phyloP scores from a whole-genome alignment of 2,797 vertebrate species.

The Apodemus agrarius region DNA sequence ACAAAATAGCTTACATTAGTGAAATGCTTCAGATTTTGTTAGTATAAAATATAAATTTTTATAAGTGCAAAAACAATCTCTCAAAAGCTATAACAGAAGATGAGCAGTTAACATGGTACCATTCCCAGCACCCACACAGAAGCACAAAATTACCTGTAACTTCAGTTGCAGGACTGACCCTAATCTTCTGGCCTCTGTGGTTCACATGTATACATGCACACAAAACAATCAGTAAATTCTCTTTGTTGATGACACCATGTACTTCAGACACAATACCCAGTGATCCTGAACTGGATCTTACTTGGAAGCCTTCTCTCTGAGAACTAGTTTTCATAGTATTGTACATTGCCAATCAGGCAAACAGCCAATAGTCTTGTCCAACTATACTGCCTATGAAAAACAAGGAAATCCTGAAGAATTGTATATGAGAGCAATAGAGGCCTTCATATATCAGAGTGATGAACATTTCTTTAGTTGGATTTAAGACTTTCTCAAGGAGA shows the following conservation, averaged over 20 bases:
- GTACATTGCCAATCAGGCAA: not conserved
- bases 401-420: not conserved
- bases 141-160: not conserved
- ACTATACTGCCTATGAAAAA: not conserved
- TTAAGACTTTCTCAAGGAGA: not conserved
- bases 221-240: not conserved
- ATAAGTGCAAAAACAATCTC: not conserved
- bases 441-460: not conserved
- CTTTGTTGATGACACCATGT: not conserved
- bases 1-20: not conserved
- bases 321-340: not conserved
- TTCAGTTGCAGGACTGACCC: not conserved
- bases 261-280: not conserved
- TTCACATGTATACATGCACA: not conserved
- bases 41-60: not conserved
- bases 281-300: not conserved
- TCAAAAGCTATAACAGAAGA: not conserved
- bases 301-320: not conserved
- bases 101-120: not conserved
- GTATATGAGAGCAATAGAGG: not conserved
- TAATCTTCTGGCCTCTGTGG: not conserved
- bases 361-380: not conserved
- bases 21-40: not conserved
- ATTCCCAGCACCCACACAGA: not conserved
- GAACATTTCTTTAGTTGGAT: not conserved